phyloP scores from a whole-genome alignment of 2,888 invertebrate genomes.

The Amphipyra tragopoginis region DNA sequence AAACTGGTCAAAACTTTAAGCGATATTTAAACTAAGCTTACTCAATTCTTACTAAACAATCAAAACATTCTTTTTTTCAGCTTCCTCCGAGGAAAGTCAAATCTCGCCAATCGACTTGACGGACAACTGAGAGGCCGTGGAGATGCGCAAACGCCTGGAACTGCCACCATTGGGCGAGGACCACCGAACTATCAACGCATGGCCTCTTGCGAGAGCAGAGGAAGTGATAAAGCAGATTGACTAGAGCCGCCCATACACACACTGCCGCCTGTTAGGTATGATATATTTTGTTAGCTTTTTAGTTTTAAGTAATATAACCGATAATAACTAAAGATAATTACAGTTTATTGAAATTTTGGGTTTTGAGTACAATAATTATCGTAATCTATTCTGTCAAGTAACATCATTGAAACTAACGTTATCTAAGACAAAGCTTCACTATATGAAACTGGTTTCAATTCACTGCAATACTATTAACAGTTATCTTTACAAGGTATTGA shows the following conservation, averaged over 20 bases:
- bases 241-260: constrained; percentile 93
- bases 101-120: constrained; percentile 85
- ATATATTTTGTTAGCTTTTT: neutral
- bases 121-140: constrained; percentile 85
- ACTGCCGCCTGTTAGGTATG: constrained; percentile 83
- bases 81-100: constrained; percentile 97
- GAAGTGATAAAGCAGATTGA: constrained; percentile 95
- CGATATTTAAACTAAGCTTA: neutral
- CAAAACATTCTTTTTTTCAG: constrained; percentile 87
- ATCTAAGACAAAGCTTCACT: no score
- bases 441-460: no score
- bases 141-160: constrained; percentile 93
- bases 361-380: no score
- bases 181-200: constrained; percentile 95
- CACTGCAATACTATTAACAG: no score
- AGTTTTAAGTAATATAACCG: no score
- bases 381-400: no score
- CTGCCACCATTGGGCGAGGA: constrained; percentile 91
- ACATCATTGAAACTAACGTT: no score
- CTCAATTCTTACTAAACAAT: constrained; percentile 11
- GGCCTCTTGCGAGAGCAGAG: constrained; percentile 95
- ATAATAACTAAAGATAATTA: no score
- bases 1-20: neutral
- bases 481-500: no score
- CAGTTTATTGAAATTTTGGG: no score